phyloP scores from a whole-genome alignment of 1,140 invertebrate species.

The Tribolium castaneum region DNA sequence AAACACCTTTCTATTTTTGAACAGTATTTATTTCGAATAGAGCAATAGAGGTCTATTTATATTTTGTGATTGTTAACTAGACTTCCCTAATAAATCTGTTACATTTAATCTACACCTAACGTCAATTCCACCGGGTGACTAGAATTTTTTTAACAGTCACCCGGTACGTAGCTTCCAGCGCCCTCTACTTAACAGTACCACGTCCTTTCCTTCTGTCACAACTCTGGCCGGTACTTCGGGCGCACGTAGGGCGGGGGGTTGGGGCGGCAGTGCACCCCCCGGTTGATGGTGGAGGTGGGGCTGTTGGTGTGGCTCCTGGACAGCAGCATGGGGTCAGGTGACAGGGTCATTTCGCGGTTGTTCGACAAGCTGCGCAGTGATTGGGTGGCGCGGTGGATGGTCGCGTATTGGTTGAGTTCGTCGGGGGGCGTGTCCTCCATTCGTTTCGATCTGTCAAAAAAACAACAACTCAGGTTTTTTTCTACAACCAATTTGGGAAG shows the following conservation, averaged over 20 bases:
- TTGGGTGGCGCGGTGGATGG: constrained; percentile 47
- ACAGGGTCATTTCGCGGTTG: constrained; percentile 51
- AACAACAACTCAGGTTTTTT: not conserved
- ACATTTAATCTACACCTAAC: constrained; percentile 8
- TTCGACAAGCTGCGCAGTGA: constrained; percentile 50
- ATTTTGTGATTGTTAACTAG: constrained; percentile 31
- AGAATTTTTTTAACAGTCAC: not conserved
- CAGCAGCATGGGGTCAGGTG: constrained; percentile 51
- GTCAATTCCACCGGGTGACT: no score
- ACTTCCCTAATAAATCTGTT: constrained; percentile 23
- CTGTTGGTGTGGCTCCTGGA: constrained; percentile 55
- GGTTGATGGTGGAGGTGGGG: constrained; percentile 56
- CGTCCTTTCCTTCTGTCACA: constrained; percentile 58
- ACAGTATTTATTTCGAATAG: constrained; percentile 40
- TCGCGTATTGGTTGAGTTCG: constrained; percentile 51
- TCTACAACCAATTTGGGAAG: not conserved
- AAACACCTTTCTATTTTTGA: constrained; percentile 38
- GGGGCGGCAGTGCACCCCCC: constrained; percentile 58
- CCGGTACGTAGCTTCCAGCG: not conserved
- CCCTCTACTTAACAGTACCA: constrained; percentile 57
- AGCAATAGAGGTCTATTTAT: constrained; percentile 44
- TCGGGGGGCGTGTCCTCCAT: constrained; percentile 41
- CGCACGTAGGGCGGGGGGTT: constrained; percentile 60
- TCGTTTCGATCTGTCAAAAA: constrained; percentile 48
- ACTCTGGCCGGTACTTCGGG: constrained; percentile 58